Conservation (phyloP, 2,113 vertebrate species). For the Ophthalmolycus amberensis region DNA sequence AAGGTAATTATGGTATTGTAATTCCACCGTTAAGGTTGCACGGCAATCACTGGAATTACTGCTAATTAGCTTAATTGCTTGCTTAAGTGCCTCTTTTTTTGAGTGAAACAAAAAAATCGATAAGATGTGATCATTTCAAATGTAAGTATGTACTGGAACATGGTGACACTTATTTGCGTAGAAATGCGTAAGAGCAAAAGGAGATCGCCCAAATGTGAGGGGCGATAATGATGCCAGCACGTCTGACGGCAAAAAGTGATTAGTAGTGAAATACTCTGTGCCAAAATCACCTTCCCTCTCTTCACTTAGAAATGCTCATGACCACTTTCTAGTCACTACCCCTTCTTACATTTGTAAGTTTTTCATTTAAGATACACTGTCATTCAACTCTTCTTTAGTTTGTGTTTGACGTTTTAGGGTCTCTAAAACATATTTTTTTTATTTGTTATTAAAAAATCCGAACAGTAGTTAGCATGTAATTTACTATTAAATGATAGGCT, state of each 20-base stretch:
- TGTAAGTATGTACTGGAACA: neutral
- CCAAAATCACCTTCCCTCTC: neutral
- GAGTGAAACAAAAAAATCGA: neutral
- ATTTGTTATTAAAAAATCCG: neutral
- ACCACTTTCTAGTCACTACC: neutral
- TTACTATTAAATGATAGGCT: neutral
- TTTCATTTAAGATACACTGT: neutral
- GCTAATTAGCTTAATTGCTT: neutral
- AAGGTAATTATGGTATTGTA: constrained; percentile 29
- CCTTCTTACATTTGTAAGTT: too few relatives aligned
- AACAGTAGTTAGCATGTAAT: neutral
- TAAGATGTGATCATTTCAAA: neutral
- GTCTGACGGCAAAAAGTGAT: neutral
- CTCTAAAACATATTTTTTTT: neutral
- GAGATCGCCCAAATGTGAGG: neutral
- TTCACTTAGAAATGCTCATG: neutral
- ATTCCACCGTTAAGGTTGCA: neutral
- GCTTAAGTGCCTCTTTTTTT: neutral
- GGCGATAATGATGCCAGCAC: neutral
- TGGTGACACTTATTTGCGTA: neutral
- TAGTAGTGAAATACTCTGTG: neutral
- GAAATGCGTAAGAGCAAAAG: neutral
- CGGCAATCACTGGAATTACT: constrained; percentile 17
- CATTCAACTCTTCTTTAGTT: neutral
- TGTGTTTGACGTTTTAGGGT: neutral